Conservation (phyloP, 2,113 vertebrate species). For the Corythoichthys intestinalis region DNA sequence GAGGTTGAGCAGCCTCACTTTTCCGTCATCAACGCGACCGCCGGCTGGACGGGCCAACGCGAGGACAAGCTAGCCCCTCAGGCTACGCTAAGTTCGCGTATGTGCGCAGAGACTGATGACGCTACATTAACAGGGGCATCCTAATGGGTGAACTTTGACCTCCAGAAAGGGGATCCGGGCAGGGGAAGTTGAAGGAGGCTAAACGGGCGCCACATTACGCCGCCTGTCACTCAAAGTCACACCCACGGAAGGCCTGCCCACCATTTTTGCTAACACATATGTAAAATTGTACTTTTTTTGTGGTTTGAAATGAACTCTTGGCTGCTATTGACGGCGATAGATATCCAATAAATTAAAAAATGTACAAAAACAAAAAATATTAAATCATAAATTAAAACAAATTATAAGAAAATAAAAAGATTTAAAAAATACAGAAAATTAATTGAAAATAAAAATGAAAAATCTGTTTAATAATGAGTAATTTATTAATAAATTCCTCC, state of each 20-base stretch:
- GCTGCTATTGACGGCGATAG: too few relatives aligned
- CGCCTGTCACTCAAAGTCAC: constrained; percentile 55
- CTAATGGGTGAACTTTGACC: constrained; percentile 59
- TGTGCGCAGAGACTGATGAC: constrained; percentile 52
- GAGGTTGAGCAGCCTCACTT: constrained; percentile 8
- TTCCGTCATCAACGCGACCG: constrained; percentile 50
- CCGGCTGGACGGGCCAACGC: constrained; percentile 44
- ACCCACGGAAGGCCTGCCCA: background rate
- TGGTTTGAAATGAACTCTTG: too few relatives aligned
- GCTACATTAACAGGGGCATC: constrained; percentile 54
- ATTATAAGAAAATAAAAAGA: too few relatives aligned
- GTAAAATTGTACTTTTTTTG: too few relatives aligned
- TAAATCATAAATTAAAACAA: too few relatives aligned
- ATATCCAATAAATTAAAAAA: too few relatives aligned
- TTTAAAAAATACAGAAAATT: too few relatives aligned
- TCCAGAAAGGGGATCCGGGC: constrained; percentile 57
- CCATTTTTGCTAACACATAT: too few relatives aligned
- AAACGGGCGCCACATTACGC: constrained; percentile 63
- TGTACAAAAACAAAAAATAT: too few relatives aligned
- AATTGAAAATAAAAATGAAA: too few relatives aligned
- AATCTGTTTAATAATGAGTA: too few relatives aligned
- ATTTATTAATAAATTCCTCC: too few relatives aligned
- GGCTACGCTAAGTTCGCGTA: constrained; percentile 20
- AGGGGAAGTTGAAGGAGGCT: constrained; percentile 64
- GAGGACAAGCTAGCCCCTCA: constrained; percentile 48